Percentiles rank a stretch among this genome's conserved stretches.
phyloP scores from a whole-genome alignment of 2,797 vertebrate genomes.

The Myiotriccus ornatus region DNA sequence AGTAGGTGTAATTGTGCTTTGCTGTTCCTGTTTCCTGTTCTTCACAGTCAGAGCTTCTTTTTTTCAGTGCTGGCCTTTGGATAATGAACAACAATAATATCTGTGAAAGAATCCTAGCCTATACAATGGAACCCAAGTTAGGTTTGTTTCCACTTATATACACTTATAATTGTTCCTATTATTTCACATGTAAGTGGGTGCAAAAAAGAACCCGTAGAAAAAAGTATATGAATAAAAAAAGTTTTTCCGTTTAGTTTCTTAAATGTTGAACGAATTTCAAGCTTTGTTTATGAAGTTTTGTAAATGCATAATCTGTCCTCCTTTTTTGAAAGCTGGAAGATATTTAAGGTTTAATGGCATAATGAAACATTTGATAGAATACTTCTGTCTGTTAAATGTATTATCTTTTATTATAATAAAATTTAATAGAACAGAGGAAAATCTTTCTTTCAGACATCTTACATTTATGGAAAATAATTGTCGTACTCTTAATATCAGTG shows the following conservation, averaged over 20 bases:
- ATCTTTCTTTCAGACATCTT: neutral
- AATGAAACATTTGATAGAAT: constrained; percentile 4
- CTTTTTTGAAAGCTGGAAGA: neutral
- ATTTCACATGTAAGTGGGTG: neutral
- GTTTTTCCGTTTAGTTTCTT: neutral
- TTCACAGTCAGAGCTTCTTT: neutral
- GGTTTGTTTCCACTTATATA: neutral
- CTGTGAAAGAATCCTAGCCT: neutral
- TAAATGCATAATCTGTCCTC: neutral
- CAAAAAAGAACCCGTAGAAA: neutral
- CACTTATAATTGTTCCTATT: neutral
- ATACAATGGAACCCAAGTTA: neutral
- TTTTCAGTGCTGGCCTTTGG: neutral
- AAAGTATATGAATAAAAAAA: neutral
- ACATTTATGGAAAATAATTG: neutral
- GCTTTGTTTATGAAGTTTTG: neutral
- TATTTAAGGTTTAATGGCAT: neutral
- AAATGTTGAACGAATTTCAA: neutral
- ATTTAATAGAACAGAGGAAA: constrained; percentile 2
- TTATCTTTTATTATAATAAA: constrained; percentile 19
- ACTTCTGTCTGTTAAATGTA: neutral
- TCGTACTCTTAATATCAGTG: constrained; percentile 34
- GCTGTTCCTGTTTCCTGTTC: constrained; percentile 9
- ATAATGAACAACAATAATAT: neutral
- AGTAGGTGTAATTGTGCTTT: constrained; percentile 15